Conservation (phyloP, 92 coral and sea anemone species). For the Heliopora coerulea region DNA sequence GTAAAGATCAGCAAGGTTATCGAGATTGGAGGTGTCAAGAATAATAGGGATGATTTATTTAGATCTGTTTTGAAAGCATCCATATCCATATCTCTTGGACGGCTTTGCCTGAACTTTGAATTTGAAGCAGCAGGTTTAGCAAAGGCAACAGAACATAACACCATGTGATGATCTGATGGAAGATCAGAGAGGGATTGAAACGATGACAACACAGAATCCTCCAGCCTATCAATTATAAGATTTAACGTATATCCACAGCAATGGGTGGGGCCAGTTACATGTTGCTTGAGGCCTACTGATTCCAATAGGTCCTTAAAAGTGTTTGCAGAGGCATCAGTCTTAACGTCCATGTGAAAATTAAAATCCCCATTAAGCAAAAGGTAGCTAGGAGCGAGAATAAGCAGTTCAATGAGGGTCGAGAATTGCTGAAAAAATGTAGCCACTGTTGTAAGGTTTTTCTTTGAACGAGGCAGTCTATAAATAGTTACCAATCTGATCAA, state of each 20-base stretch:
- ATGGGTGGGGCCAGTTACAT: constrained; percentile 45
- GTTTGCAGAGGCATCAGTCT: constrained; percentile 14
- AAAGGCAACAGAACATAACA: constrained; percentile 42
- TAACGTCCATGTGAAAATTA: constrained; percentile 47
- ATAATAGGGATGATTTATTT: not conserved
- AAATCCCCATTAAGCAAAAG: constrained; percentile 45
- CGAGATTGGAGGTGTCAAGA: constrained; percentile 8
- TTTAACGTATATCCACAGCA: constrained; percentile 47
- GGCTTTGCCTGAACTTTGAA: constrained; percentile 12
- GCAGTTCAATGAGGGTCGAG: constrained; percentile 46
- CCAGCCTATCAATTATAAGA: constrained; percentile 47
- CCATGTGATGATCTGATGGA: constrained; percentile 49
- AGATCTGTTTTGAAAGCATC: constrained; percentile 39
- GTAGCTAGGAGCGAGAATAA: constrained; percentile 33
- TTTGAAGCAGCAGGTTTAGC: constrained; percentile 40
- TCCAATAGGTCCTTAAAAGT: constrained; percentile 42
- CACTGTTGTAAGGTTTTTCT: constrained; percentile 44
- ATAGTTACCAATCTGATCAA: constrained; percentile 35
- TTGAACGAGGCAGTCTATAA: constrained; percentile 34
- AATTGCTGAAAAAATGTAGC: constrained; percentile 36
- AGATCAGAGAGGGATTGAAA: constrained; percentile 34
- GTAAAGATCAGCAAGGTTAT: constrained; percentile 45
- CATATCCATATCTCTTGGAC: constrained; percentile 33
- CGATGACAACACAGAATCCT: constrained; percentile 37
- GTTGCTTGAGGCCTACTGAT: constrained; percentile 50